These are phyloP conservation scores for Sphecodes monilicornis DNA, from an alignment of 2,888 invertebrate species.

Conservation along the genomic window DNA sequence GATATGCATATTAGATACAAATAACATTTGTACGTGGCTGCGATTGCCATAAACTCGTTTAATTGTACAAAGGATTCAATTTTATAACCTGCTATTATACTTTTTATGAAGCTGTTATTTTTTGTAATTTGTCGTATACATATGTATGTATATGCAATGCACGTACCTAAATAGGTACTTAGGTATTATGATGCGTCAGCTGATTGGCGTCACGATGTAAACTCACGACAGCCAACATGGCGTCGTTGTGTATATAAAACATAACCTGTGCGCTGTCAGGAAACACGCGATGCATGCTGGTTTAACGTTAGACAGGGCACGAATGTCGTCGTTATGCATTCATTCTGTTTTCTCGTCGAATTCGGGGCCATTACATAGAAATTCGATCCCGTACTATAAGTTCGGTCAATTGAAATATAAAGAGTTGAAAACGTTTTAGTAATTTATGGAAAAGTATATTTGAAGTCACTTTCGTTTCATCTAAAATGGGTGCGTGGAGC, in stretches of 20 bases:
- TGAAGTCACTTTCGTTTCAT: neutral
- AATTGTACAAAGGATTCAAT: neutral
- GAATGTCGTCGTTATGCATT: slow-evolving; percentile 13
- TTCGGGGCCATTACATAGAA: neutral
- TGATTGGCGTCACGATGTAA: slow-evolving; percentile 44
- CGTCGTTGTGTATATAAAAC: slow-evolving; percentile 29
- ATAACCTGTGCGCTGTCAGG: slow-evolving; percentile 44
- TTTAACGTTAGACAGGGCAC: neutral
- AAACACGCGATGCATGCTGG: slow-evolving; percentile 13
- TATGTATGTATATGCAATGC: neutral
- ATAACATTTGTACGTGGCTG: neutral
- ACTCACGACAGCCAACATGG: slow-evolving; percentile 38
- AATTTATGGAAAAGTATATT: neutral
- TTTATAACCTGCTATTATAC: neutral
- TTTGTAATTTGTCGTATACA: neutral
- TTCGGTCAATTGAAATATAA: neutral
- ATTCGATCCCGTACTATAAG: neutral
- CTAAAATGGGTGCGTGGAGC: slow-evolving; percentile 29
- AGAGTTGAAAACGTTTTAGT: neutral
- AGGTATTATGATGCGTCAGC: slow-evolving; percentile 30
- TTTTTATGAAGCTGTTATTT: neutral
- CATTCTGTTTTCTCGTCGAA: neutral
- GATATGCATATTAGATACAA: neutral
- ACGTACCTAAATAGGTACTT: too few species aligned
- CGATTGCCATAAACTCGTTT: neutral